phyloP scores from a whole-genome alignment of 1,140 invertebrate species.

The Lordiphosa stackelbergi region DNA sequence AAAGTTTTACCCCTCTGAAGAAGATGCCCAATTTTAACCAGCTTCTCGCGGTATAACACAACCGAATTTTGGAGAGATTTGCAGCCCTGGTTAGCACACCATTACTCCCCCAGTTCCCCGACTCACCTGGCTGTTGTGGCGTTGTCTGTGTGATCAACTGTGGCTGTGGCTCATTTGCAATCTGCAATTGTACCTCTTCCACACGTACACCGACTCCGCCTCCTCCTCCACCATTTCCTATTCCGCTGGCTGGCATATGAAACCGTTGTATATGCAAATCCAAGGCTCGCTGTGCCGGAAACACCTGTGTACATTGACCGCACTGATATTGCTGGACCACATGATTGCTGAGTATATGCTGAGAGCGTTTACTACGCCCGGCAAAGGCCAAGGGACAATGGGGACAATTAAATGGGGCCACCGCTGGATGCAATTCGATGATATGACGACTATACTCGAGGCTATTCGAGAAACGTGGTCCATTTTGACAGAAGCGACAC shows the following conservation, averaged over 20 bases:
- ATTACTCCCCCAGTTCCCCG: no score
- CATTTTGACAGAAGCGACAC: constrained; percentile 71
- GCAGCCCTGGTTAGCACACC: no score
- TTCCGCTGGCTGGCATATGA: constrained; percentile 32
- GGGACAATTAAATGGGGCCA: constrained; percentile 65
- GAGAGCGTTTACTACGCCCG: constrained; percentile 56
- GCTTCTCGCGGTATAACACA: no score
- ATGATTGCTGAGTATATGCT: constrained; percentile 62
- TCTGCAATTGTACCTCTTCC: constrained; percentile 64
- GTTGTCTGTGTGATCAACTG: background rate
- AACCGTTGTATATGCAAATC: constrained; percentile 65
- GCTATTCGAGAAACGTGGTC: constrained; percentile 66
- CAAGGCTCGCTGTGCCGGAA: constrained; percentile 62
- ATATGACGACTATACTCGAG: constrained; percentile 69
- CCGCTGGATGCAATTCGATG: constrained; percentile 65
- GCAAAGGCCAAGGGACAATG: constrained; percentile 61
- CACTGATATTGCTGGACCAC: constrained; percentile 67
- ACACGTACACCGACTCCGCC: constrained; percentile 45
- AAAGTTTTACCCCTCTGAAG: no score
- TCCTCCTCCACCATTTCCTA: background rate
- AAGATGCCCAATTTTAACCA: no score
- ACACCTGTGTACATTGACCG: constrained; percentile 65
- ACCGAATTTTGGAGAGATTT: no score
- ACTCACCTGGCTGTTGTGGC: constrained; percentile 8
- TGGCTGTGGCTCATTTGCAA: constrained; percentile 27